These are phyloP conservation scores for Hydrolagus affinis DNA, from an alignment of 2,113 vertebrate genomes.

Conservation along the genomic window DNA sequence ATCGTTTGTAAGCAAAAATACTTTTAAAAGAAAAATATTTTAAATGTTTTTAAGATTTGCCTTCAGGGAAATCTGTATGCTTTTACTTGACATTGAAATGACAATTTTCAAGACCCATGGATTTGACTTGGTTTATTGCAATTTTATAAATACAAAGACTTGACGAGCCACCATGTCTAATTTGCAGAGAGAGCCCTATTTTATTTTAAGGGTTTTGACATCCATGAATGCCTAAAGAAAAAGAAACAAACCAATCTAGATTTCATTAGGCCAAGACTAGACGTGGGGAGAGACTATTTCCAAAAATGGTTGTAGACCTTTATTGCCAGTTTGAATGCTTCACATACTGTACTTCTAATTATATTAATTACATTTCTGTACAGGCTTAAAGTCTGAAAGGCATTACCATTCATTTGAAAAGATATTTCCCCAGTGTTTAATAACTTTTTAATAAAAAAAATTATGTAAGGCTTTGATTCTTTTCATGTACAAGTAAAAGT, in stretches of 20 bases:
- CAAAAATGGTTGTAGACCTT: conserved; percentile 29
- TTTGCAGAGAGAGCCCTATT: conserved; percentile 10
- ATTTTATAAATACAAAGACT: background rate
- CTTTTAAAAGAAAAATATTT: no score
- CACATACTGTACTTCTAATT: conserved; percentile 19
- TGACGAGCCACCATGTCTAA: background rate
- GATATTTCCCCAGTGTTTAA: conserved; percentile 3
- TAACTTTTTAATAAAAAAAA: background rate
- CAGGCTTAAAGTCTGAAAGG: background rate
- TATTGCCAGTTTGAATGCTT: conserved; percentile 26
- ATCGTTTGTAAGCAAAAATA: no score
- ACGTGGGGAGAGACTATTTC: conserved; percentile 20
- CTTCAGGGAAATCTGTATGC: no score
- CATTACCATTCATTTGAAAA: conserved; percentile 25
- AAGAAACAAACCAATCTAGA: conserved; percentile 22
- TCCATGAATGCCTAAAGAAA: conserved; percentile 23
- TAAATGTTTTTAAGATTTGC: no score
- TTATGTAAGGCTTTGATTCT: no score
- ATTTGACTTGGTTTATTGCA: background rate
- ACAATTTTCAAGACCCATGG: background rate
- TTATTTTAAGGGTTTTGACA: conserved; percentile 11
- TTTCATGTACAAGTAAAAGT: background rate
- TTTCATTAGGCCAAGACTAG: conserved; percentile 4
- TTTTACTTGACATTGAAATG: no score
- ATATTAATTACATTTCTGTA: conserved; percentile 5